Evolutionary conservation across 2,888 invertebrate genomes (phyloP).

Genomic region (Eucera pruinosa): DNA sequence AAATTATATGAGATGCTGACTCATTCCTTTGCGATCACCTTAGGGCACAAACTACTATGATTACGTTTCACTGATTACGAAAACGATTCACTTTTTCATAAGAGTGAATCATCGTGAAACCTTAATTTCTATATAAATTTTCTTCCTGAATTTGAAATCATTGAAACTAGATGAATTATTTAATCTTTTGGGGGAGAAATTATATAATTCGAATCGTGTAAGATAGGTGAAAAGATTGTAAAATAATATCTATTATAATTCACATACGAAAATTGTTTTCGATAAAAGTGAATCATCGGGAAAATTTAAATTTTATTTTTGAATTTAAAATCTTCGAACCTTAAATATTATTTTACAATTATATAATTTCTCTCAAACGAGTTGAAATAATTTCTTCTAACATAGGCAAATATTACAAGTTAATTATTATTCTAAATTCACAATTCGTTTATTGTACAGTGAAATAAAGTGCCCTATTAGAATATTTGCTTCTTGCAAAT

Average conservation of each 20-base stretch:
- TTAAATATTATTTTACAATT: too few relatives aligned
- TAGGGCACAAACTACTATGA: slow-evolving; percentile 66
- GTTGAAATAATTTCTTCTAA: neutral
- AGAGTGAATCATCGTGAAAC: neutral
- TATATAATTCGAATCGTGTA: too few relatives aligned
- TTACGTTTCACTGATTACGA: slow-evolving; percentile 40
- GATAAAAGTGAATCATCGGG: too few relatives aligned
- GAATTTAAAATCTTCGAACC: too few relatives aligned
- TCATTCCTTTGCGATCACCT: slow-evolving; percentile 68
- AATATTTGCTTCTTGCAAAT: neutral
- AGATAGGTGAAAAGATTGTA: too few relatives aligned
- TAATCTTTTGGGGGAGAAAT: too few relatives aligned
- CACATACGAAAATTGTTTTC: too few relatives aligned
- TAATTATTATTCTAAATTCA: neutral
- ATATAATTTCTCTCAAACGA: too few relatives aligned
- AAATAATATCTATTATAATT: too few relatives aligned
- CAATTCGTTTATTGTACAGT: neutral
- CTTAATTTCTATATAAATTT: slow-evolving; percentile 3
- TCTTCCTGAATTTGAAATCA: too few relatives aligned
- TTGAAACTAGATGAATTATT: too few relatives aligned
- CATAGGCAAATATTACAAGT: neutral
- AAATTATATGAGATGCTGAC: slow-evolving; percentile 35
- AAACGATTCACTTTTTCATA: neutral
- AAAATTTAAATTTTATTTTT: too few relatives aligned
- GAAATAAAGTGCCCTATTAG: neutral